A percentile compares a stretch with the other conserved stretches of the same genome.
phyloP scores from a whole-genome alignment of 2,888 invertebrate species.

The Griposia aprilina region DNA sequence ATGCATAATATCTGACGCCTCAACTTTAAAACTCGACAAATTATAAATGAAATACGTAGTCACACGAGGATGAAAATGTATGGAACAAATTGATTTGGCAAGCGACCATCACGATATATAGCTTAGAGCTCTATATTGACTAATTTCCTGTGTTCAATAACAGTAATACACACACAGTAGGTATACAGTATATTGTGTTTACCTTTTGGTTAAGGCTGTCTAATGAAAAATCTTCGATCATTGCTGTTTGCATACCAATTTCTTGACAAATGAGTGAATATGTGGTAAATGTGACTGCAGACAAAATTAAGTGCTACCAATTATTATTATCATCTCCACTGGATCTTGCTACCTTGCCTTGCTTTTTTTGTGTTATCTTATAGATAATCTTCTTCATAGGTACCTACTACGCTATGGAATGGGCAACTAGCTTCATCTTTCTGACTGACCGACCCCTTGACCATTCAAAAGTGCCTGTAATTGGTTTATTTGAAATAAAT shows the following conservation, averaged over 20 bases:
- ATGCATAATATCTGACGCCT: slow-evolving; percentile 2
- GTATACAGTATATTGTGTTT: slow-evolving; percentile 68
- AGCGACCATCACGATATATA: slow-evolving; percentile 56
- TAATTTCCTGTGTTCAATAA: slow-evolving; percentile 63
- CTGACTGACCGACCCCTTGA: no score
- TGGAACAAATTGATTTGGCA: slow-evolving; percentile 55
- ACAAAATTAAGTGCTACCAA: background rate
- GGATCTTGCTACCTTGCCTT: background rate
- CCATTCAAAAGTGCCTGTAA: no score
- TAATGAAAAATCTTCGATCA: slow-evolving; percentile 1
- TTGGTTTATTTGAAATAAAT: no score
- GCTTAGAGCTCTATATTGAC: slow-evolving; percentile 58
- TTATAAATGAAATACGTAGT: slow-evolving; percentile 13
- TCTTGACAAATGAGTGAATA: background rate
- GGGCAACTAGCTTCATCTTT: no score
- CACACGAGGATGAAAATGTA: slow-evolving; percentile 24
- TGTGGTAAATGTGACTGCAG: background rate
- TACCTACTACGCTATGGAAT: no score
- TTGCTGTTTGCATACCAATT: background rate
- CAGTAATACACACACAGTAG: no score
- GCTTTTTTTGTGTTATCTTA: background rate
- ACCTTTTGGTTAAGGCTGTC: slow-evolving; percentile 45
- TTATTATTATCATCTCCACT: background rate
- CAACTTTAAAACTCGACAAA: slow-evolving; percentile 27
- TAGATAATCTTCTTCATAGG: no score